Conservation (phyloP, 2,113 vertebrate genomes). For the Semicossyphus pulcher region DNA sequence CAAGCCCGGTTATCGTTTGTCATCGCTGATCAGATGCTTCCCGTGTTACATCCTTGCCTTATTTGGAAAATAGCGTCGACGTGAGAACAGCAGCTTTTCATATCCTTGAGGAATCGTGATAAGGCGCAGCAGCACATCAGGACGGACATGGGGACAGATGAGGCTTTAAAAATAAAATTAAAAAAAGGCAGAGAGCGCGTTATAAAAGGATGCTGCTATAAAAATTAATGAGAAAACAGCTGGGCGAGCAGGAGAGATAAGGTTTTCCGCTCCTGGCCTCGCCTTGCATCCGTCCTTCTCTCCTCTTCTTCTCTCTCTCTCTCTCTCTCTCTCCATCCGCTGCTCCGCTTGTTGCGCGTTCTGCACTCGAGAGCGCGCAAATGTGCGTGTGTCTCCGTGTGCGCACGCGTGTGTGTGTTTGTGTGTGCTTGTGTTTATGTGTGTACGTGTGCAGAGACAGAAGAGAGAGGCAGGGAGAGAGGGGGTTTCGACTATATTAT, state of each 20-base stretch:
- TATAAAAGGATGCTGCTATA: conserved; percentile 13
- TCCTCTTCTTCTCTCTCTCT: conserved; percentile 31
- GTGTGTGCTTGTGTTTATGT: conserved; percentile 37
- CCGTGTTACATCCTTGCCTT: conserved; percentile 61
- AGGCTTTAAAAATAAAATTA: not conserved
- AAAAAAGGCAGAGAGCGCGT: not conserved
- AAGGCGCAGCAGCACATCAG: conserved; percentile 71
- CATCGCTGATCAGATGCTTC: conserved; percentile 29
- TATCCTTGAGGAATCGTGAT: conserved; percentile 72
- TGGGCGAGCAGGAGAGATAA: conserved; percentile 41
- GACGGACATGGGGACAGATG: conserved; percentile 21
- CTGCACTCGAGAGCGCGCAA: conserved; percentile 75
- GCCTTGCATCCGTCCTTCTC: conserved; percentile 73
- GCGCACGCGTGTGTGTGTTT: conserved; percentile 9
- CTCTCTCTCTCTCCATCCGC: conserved; percentile 61
- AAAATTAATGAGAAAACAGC: conserved; percentile 32
- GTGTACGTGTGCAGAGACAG: conserved; percentile 26
- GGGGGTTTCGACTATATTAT: conserved; percentile 50
- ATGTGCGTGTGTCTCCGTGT: conserved; percentile 4
- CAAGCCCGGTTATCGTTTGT: conserved; percentile 34
- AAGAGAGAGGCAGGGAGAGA: not conserved
- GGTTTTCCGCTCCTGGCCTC: conserved; percentile 71
- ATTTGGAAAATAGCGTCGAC: conserved; percentile 66
- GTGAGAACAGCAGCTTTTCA: conserved; percentile 57
- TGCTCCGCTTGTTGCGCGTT: conserved; percentile 79